Conservation (phyloP, 1,140 invertebrate genomes). For the Bombyx mandarina region DNA sequence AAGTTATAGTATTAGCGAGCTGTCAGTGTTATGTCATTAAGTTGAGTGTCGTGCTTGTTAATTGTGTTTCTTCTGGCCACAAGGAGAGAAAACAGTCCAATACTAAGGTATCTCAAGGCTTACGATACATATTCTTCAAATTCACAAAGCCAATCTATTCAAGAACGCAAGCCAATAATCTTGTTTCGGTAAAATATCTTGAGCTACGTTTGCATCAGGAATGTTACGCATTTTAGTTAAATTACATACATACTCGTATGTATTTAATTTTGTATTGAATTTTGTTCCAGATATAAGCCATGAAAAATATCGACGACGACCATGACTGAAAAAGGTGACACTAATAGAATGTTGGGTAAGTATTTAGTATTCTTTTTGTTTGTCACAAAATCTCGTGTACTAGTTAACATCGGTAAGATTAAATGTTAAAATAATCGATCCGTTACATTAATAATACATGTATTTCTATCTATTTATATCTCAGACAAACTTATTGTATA, state of each 20-base stretch:
- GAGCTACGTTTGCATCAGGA: too few relatives aligned
- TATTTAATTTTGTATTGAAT: too few relatives aligned
- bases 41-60: conserved; percentile 46
- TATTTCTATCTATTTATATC: too few relatives aligned
- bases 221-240: too few relatives aligned
- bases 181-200: too few relatives aligned
- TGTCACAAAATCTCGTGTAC: neutral
- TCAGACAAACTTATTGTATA: too few relatives aligned
- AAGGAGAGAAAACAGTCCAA: conserved; percentile 19
- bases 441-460: neutral
- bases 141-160: too few relatives aligned
- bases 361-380: neutral
- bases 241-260: too few relatives aligned
- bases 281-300: conserved; percentile 47
- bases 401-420: neutral
- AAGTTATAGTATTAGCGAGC: too few relatives aligned
- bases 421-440: neutral
- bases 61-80: conserved; percentile 24
- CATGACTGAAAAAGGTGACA: conserved; percentile 62
- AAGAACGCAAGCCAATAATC: too few relatives aligned
- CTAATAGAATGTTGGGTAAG: conserved; percentile 66
- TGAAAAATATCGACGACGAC: conserved; percentile 58
- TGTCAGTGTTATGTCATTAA: conserved; percentile 11
- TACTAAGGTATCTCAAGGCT: conserved; percentile 12
- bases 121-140: too few relatives aligned